These are phyloP conservation scores for Sylvilagus floridanus DNA, from an alignment of 2,797 vertebrate species.

Conservation along the genomic window DNA sequence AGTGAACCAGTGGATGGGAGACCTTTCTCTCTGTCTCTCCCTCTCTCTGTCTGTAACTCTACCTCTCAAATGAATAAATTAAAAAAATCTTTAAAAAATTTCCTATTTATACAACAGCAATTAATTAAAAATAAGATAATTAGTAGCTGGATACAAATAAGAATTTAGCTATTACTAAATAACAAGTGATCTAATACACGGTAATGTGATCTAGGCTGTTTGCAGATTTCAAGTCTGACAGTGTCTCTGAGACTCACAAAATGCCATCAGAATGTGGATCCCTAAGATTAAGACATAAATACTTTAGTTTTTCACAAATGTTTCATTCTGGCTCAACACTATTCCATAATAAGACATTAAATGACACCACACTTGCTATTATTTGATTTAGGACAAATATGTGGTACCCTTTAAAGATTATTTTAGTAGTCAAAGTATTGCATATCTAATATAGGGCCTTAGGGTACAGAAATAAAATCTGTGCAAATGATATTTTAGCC, in stretches of 20 bases:
- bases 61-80: no score
- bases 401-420: conserved; percentile 22
- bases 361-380: neutral
- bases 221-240: neutral
- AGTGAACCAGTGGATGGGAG: no score
- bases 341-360: neutral
- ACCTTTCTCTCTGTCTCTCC: no score
- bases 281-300: neutral
- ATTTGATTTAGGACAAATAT: neutral
- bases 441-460: conserved; percentile 49
- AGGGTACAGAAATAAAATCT: conserved; percentile 5
- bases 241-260: neutral
- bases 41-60: no score
- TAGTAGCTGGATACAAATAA: neutral
- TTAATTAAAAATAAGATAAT: neutral
- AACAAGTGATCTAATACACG: neutral
- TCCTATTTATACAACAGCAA: neutral
- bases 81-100: no score
- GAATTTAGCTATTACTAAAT: neutral
- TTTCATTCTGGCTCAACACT: neutral
- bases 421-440: conserved; percentile 61
- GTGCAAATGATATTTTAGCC: conserved; percentile 52
- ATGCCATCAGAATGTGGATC: neutral
- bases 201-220: neutral
- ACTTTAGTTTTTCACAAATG: neutral